These are phyloP conservation scores for Dipodomys merriami DNA, from an alignment of 2,113 vertebrate species.

Conservation along the genomic window DNA sequence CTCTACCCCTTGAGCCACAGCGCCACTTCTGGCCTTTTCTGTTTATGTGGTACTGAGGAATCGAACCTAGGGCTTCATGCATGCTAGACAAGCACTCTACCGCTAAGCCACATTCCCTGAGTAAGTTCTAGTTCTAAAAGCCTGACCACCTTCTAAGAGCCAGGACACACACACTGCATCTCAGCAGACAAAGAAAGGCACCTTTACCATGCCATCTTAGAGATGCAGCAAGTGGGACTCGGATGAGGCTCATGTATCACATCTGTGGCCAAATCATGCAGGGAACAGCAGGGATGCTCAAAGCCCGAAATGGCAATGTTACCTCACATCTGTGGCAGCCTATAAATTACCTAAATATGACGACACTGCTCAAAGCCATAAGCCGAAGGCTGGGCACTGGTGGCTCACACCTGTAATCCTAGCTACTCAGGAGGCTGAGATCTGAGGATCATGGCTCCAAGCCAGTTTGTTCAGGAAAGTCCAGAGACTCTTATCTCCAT, in stretches of 20 bases:
- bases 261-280: background rate
- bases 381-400: background rate
- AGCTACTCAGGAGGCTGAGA: too few species aligned
- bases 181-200: background rate
- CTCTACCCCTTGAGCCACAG: too few species aligned
- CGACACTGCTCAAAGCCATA: background rate
- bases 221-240: background rate
- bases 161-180: background rate
- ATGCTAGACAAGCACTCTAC: too few species aligned
- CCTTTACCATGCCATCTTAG: background rate
- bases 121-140: background rate
- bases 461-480: too few species aligned
- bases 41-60: too few species aligned
- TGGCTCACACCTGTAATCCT: too few species aligned
- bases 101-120: too few species aligned
- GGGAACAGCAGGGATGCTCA: background rate
- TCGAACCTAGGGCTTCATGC: too few species aligned
- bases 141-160: fast-evolving
- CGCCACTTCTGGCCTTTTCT: too few species aligned
- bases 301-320: background rate
- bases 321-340: background rate
- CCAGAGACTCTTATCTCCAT: too few species aligned
- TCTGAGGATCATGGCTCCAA: too few species aligned
- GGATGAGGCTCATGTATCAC: fast-evolving
- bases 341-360: background rate